Base-by-base conservation (phyloP, 2,888 invertebrate genomes). In the Cerceris rybyensis region DNA sequence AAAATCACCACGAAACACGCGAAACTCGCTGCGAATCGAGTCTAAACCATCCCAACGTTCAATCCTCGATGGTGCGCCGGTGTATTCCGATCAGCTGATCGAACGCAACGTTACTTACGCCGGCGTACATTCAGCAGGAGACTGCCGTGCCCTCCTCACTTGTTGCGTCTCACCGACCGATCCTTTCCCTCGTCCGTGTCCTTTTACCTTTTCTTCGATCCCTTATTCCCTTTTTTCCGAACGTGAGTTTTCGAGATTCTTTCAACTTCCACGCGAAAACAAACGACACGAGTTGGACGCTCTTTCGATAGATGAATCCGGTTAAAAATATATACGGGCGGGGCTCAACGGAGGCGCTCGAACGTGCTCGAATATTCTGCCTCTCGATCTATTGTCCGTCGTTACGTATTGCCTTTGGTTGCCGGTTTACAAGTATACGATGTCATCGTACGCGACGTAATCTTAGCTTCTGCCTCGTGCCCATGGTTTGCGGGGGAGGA, bases 301-400 rank as follows among this genome's bases (percentile, higher is more conserved):
- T 16, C 49, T 70, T 77, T 58, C 43, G 16, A 13, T 58, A 54
- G 68, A 59, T 43, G 60, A 64, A 75, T 67, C 57, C 63, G 75
- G 82, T 78, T 82, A 82, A 78, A 82, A 82, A 81, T 81, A 81
- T 65, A 81, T 71, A 72, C 59, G 70, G 81, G 78, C 75, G 82
- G 70, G 75, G 78, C 84, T 75, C 76, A 70, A 43, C 73, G 73
- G 58, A 73, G 66, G 63, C 54, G 65, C 70, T 67, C 73, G 17
- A 7, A 46, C 52, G 8, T 46, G 9, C 46, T 46, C 46, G 46
- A 11, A 8, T 46, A 46, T 4, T 28, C 28, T 28, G 1, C 28
- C 28, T 28, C 28, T 28, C 28, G 28, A 4, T 28, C 28, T 28
- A 28, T 28, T 28, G 28, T 28, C 28, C 28, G 28, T 28, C 4